Base-by-base conservation (phyloP, 1,140 invertebrate species). In the Varroa destructor region DNA sequence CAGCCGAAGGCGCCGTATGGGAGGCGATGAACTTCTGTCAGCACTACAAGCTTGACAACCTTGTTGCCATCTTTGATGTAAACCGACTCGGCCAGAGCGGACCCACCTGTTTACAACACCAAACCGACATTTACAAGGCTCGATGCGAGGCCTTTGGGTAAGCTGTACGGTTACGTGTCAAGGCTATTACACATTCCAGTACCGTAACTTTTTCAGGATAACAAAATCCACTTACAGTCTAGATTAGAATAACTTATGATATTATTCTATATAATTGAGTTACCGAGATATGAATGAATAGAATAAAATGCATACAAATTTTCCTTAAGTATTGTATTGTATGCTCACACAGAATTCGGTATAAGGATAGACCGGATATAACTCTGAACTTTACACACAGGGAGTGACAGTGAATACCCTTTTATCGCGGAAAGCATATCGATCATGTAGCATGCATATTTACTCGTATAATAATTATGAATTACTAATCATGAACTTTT, bases 1-100 rank as follows among this genome's bases (percentile, higher is more conserved):
- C 90, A 76, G 93, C 93, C 0, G 97, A 99, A 83, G 97, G 97
- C 73, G 95, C 93, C 14, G 87, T 99, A 73, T 99, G 96, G 96
- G 96, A 99, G 82, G 94, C 94, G 0, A 82, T 98, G 56, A 86
- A 93, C 76, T 99, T 99, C 82, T 90, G 93, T 56, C 88, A 89
- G 67, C 84, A 89, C 78, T 98, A 99, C 81, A 91, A 95, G 72
- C 84, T 99, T 43, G 93, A 98, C 80, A 99, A 99, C 82, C 82
- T 99, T 2, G 91, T 92, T 70, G 91, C 92, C 25, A 92, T 99
- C 77, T 91, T 99, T 78, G 97, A 99, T 79, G 86, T 98, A 12
- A 99, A 99, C 81, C 86, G 96, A 70, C 84, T 99, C 46, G 97
- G 97, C 36, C 96, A 99, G 81, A 96, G 91, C 72, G 91, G 97